These are phyloP conservation scores for Homarus americanus DNA, from an alignment of 1,140 invertebrate genomes.

Conservation along the genomic window DNA sequence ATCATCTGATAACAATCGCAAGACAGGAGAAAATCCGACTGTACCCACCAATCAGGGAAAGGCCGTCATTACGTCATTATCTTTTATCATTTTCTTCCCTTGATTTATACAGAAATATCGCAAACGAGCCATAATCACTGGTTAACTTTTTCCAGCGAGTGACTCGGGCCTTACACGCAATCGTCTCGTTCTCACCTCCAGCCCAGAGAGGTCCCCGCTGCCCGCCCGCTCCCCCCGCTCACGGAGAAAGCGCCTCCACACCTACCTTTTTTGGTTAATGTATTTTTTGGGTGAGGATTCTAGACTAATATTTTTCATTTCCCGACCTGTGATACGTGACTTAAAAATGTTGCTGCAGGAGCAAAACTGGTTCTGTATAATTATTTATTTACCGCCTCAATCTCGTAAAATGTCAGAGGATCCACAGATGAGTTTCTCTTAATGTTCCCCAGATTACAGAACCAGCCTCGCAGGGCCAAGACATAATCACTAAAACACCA, in stretches of 20 bases:
- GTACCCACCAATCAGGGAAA: slow-evolving; percentile 13
- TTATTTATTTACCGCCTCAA: too few relatives aligned
- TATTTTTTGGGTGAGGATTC: too few relatives aligned
- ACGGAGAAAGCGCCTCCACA: not conserved
- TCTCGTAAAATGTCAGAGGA: too few relatives aligned
- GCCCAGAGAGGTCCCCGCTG: not conserved
- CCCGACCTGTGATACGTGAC: too few relatives aligned
- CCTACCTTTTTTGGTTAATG: too few relatives aligned
- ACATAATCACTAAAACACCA: too few relatives aligned
- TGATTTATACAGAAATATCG: slow-evolving; percentile 55
- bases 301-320: too few relatives aligned
- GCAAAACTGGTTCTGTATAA: too few relatives aligned
- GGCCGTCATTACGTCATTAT: slow-evolving; percentile 52
- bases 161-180: slow-evolving; percentile 51
- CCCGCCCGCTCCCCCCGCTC: not conserved
- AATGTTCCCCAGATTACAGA: too few relatives aligned
- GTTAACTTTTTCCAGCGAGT: slow-evolving; percentile 44
- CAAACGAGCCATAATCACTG: slow-evolving; percentile 43
- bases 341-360: too few relatives aligned
- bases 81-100: slow-evolving; percentile 56
- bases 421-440: too few relatives aligned
- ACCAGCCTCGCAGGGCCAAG: too few relatives aligned
- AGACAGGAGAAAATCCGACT: slow-evolving; percentile 28
- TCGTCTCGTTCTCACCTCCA: slow-evolving; percentile 54
- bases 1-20: slow-evolving; percentile 30